Conservation (phyloP, 1,140 invertebrate genomes). For the Archivesica marissinica region DNA sequence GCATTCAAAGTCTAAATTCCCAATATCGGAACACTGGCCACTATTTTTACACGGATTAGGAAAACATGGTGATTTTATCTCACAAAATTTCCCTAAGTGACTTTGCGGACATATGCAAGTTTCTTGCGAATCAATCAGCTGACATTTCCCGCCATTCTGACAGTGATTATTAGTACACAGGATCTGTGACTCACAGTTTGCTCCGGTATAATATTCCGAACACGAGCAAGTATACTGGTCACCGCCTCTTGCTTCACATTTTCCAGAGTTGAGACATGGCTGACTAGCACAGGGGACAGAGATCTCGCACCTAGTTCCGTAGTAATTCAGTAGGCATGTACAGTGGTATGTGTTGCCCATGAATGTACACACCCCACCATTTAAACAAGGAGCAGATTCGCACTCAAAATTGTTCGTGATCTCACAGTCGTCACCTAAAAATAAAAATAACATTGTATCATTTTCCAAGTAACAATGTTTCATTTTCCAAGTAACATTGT, state of each 20-base stretch:
- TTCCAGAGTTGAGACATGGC: constrained; percentile 71
- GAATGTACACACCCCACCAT: constrained; percentile 95
- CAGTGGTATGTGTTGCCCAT: constrained; percentile 77
- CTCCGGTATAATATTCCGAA: constrained; percentile 88
- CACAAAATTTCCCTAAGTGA: constrained; percentile 74
- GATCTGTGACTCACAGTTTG: constrained; percentile 90
- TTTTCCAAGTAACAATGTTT: not conserved
- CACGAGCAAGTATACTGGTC: constrained; percentile 73
- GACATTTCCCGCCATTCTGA: constrained; percentile 89
- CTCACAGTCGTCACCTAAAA: constrained; percentile 60
- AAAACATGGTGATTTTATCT: constrained; percentile 77
- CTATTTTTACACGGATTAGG: constrained; percentile 70
- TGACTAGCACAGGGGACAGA: constrained; percentile 69
- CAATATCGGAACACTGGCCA: constrained; percentile 68
- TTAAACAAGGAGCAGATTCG: constrained; percentile 89
- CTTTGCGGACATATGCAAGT: constrained; percentile 67
- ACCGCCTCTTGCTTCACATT: constrained; percentile 58
- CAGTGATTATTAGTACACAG: constrained; percentile 73
- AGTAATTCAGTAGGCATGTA: constrained; percentile 59
- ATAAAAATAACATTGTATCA: not conserved
- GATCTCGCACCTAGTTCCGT: constrained; percentile 87
- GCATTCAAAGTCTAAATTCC: constrained; percentile 65
- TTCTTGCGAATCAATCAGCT: constrained; percentile 86
- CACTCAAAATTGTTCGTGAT: constrained; percentile 54
- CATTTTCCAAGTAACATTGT: too few species aligned